Evolutionary conservation across 2,113 vertebrate species (phyloP).

Genomic region (Turdus rufiventris): DNA sequence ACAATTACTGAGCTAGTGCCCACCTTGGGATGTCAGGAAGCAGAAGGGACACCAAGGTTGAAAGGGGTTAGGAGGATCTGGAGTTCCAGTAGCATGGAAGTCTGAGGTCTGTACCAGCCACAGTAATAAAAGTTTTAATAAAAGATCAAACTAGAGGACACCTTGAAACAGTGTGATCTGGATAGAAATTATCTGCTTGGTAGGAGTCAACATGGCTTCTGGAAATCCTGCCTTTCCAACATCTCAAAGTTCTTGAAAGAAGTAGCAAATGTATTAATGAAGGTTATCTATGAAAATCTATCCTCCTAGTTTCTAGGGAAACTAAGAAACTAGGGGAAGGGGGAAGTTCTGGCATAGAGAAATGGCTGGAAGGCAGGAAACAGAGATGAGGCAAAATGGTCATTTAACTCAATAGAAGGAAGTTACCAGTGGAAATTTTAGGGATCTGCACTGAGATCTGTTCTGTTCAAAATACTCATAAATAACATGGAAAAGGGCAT

Average conservation of each 20-base stretch:
- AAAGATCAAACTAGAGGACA: background rate
- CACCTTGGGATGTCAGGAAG: background rate
- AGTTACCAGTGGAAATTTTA: background rate
- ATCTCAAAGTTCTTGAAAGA: background rate
- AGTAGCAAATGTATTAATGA: background rate
- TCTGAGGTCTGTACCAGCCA: background rate
- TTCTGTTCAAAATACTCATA: background rate
- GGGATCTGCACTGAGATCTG: background rate
- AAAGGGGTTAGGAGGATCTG: background rate
- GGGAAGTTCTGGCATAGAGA: background rate
- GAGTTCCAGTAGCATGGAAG: no score
- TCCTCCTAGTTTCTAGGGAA: background rate
- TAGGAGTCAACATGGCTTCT: background rate
- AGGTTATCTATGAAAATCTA: background rate
- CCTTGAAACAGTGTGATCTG: background rate
- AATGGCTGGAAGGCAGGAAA: background rate
- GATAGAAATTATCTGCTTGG: background rate
- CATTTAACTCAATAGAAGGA: background rate
- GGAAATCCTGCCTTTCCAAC: background rate
- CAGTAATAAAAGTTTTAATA: background rate
- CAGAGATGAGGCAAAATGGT: background rate
- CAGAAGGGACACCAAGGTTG: background rate
- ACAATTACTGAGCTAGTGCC: background rate
- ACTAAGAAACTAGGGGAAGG: background rate
- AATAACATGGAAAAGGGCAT: background rate